Conservation (phyloP, 2,797 vertebrate species). For the Phylloscopus collybita region DNA sequence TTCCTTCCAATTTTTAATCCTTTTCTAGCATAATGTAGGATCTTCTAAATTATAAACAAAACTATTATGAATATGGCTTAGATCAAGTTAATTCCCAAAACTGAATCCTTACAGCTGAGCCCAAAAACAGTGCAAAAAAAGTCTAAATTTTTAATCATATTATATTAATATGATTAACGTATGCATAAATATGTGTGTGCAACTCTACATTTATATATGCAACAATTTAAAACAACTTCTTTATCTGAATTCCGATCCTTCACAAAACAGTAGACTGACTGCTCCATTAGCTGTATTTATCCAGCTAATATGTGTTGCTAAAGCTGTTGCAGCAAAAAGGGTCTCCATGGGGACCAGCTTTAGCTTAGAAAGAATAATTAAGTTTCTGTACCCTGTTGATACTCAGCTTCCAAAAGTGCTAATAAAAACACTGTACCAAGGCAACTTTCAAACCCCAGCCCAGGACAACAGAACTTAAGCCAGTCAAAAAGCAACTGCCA, state of each 20-base stretch:
- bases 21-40: background rate
- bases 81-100: background rate
- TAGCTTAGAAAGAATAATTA: background rate
- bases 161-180: background rate
- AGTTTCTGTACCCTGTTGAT: background rate
- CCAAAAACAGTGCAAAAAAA: background rate
- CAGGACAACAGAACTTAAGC: background rate
- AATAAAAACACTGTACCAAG: background rate
- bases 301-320: background rate
- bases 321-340: background rate
- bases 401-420: background rate
- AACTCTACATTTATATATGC: background rate
- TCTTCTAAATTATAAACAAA: background rate
- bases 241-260: background rate
- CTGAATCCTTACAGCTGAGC: background rate
- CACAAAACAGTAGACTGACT: background rate
- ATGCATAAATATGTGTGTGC: background rate
- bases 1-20: background rate
- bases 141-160: background rate
- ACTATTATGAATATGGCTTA: background rate
- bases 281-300: slow-evolving; percentile 1
- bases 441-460: background rate
- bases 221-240: background rate
- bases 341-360: background rate
- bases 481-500: background rate